phyloP scores from a whole-genome alignment of 2,888 invertebrate genomes.

The Eurytoma californica region DNA sequence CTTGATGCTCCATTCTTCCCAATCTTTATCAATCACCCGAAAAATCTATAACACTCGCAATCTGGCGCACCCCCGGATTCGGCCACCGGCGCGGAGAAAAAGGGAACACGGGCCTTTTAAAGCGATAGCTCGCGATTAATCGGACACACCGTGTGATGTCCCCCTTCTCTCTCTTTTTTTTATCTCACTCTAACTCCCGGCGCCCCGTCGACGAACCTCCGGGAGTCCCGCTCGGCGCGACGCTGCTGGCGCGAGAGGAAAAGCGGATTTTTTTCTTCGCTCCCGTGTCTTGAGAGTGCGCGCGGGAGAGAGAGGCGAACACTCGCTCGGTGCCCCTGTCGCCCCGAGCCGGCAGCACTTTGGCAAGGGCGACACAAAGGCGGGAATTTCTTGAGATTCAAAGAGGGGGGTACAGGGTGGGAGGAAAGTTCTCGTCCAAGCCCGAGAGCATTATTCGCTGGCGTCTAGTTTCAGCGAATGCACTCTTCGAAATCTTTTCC shows the following conservation, averaged over 20 bases:
- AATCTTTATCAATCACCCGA: no score
- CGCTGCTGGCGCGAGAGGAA: slow-evolving; percentile 28
- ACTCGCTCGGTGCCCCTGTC: slow-evolving; percentile 49
- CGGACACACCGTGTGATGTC: no score
- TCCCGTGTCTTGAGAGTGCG: background rate
- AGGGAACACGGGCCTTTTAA: no score
- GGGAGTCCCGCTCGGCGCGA: slow-evolving; percentile 15
- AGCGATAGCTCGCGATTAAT: no score
- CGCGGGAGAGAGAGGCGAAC: slow-evolving; percentile 2
- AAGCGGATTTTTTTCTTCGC: slow-evolving; percentile 20
- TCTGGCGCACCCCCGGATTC: no score
- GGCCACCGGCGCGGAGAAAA: no score
- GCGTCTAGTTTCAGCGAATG: slow-evolving; percentile 19
- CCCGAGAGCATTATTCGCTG: slow-evolving; percentile 33
- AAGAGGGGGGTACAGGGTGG: slow-evolving; percentile 63
- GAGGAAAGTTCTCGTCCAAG: slow-evolving; percentile 55
- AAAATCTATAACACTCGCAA: no score
- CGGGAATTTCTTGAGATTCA: slow-evolving; percentile 70
- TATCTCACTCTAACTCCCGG: no score
- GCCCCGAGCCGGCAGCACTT: slow-evolving; percentile 66
- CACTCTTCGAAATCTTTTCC: slow-evolving; percentile 35
- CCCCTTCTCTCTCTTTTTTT: no score
- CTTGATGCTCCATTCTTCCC: no score
- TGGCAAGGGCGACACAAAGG: slow-evolving; percentile 69
- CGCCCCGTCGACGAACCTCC: background rate